Conservation (phyloP, 2,113 vertebrate species). For the Osmerus eperlanus region DNA sequence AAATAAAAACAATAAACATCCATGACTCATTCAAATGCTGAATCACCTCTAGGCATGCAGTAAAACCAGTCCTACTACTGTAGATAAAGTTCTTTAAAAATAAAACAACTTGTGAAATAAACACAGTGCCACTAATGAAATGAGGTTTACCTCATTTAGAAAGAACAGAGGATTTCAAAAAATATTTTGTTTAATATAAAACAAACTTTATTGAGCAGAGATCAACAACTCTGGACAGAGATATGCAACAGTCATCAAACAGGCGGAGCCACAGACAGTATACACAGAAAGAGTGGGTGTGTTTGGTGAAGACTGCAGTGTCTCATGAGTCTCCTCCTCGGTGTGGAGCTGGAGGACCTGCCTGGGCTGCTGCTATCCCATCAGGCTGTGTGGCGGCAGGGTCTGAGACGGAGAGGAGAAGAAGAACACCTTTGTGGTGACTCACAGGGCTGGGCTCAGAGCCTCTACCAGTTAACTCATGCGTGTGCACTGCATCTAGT, state of each 20-base stretch:
- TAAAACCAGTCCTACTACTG: too few relatives aligned
- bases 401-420: conserved; percentile 28
- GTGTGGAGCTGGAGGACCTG: conserved; percentile 61
- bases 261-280: conserved; percentile 21
- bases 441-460: not conserved
- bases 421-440: not conserved
- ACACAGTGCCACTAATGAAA: too few relatives aligned
- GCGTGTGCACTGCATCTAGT: too few relatives aligned
- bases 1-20: too few relatives aligned
- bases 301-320: not conserved
- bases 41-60: too few relatives aligned
- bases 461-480: too few relatives aligned
- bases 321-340: conserved; percentile 31
- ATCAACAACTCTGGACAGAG: conserved; percentile 31
- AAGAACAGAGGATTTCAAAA: too few relatives aligned
- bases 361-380: conserved; percentile 74
- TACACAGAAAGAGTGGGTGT: conserved; percentile 28
- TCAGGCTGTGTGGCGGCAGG: conserved; percentile 74
- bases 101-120: too few relatives aligned
- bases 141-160: too few relatives aligned
- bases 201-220: conserved; percentile 5
- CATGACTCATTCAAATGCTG: too few relatives aligned
- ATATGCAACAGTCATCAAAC: conserved; percentile 49
- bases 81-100: too few relatives aligned
- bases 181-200: not conserved